Evolutionary conservation across 2,797 vertebrate species (phyloP).

Genomic region (Bovichtus variegatus): DNA sequence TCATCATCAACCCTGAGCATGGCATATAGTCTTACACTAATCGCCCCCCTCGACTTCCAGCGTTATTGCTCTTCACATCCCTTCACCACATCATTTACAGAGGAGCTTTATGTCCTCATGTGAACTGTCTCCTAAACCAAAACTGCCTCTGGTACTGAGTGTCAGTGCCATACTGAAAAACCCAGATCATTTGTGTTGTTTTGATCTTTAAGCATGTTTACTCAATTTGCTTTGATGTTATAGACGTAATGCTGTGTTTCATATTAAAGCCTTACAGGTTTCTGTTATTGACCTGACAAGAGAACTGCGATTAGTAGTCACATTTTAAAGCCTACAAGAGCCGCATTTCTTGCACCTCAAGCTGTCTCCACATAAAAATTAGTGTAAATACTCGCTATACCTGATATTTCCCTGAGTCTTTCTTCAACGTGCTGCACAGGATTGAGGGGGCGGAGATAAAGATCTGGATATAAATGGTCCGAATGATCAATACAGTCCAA

Average conservation of each 20-base stretch:
- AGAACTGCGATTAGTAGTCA: constrained; percentile 28
- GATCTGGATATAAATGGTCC: constrained; percentile 49
- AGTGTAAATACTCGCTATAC: constrained; percentile 23
- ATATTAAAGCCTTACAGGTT: constrained; percentile 31
- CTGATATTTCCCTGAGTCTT: not conserved
- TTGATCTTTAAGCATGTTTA: constrained; percentile 43
- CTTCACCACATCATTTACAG: constrained; percentile 60
- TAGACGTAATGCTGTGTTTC: constrained; percentile 31
- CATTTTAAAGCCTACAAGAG: constrained; percentile 1
- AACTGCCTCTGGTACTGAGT: constrained; percentile 24
- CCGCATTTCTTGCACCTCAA: not conserved
- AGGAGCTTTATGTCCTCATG: constrained; percentile 57
- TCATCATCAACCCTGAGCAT: constrained; percentile 61
- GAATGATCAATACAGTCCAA: constrained; percentile 48
- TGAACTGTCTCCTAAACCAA: constrained; percentile 59
- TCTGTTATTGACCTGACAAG: constrained; percentile 30
- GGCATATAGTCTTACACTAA: constrained; percentile 51
- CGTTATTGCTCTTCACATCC: constrained; percentile 51
- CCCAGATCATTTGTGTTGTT: constrained; percentile 43
- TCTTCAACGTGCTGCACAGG: constrained; percentile 14
- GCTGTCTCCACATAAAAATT: constrained; percentile 33
- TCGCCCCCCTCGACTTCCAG: constrained; percentile 53
- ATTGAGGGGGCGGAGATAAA: constrained; percentile 38
- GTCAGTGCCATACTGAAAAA: constrained; percentile 20
- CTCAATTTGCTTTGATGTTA: constrained; percentile 40